Evolutionary conservation across 2,113 vertebrate genomes (phyloP).

Genomic region (Pterocles gutturalis): DNA sequence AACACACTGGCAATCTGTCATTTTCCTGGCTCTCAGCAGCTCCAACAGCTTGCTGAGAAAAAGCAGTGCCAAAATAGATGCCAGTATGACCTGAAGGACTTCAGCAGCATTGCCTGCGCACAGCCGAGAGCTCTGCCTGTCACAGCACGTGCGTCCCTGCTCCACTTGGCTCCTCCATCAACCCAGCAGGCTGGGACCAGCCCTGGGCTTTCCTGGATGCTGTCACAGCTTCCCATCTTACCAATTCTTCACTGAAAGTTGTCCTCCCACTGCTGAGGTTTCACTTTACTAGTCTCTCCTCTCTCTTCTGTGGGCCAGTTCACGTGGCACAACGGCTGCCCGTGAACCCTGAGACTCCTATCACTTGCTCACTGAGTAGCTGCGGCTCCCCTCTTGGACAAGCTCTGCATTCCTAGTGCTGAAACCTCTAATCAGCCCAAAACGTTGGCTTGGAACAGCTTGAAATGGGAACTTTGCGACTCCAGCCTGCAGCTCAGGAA

Average conservation of each 20-base stretch:
- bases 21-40: constrained; percentile 40
- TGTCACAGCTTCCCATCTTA: neutral
- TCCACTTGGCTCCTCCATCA: neutral
- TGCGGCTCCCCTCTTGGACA: constrained; percentile 18
- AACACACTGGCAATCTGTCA: constrained; percentile 48
- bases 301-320: neutral
- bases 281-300: neutral
- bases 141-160: neutral
- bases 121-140: neutral
- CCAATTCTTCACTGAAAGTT: neutral
- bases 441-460: constrained; percentile 8
- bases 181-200: neutral
- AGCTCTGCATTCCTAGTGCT: constrained; percentile 26
- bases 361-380: neutral
- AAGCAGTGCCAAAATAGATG: neutral
- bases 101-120: rapidly evolving
- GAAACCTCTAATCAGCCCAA: constrained; percentile 36
- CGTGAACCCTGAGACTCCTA: neutral
- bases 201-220: neutral
- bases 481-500: constrained; percentile 31
- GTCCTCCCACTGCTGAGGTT: neutral
- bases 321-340: neutral
- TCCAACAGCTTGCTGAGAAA: constrained; percentile 40
- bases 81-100: neutral
- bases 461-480: neutral